These are phyloP conservation scores for Acanthurus leucopareius DNA, from an alignment of 2,797 vertebrate species.

Conservation along the genomic window DNA sequence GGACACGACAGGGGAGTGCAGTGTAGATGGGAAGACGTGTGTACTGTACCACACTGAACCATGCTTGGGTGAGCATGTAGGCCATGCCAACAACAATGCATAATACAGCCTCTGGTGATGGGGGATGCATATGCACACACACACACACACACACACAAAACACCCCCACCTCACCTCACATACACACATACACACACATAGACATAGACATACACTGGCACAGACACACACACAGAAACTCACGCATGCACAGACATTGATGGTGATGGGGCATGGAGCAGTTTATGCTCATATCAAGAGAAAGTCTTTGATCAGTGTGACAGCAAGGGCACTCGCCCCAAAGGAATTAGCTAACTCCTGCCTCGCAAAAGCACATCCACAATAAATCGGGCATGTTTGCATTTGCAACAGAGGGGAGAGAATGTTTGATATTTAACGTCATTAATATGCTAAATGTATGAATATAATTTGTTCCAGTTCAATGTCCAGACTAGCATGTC, in stretches of 20 bases:
- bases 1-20: constrained; percentile 74
- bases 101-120: constrained; percentile 85
- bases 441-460: constrained; percentile 83
- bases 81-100: constrained; percentile 88
- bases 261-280: constrained; percentile 78
- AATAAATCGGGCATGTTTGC: constrained; percentile 72
- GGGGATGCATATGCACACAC: constrained; percentile 67
- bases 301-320: constrained; percentile 83
- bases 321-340: constrained; percentile 80
- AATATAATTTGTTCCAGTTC: constrained; percentile 81
- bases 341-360: constrained; percentile 81
- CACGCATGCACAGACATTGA: constrained; percentile 78
- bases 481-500: constrained; percentile 73
- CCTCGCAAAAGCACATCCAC: constrained; percentile 81
- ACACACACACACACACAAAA: constrained; percentile 38
- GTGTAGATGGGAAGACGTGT: constrained; percentile 80
- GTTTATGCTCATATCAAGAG: constrained; percentile 83
- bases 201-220: constrained; percentile 19
- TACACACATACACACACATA: constrained; percentile 7
- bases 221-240: constrained; percentile 45
- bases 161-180: constrained; percentile 39
- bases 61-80: constrained; percentile 89
- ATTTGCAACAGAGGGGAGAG: constrained; percentile 59
- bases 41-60: constrained; percentile 81
- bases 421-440: constrained; percentile 77